Evolutionary conservation across 2,888 invertebrate genomes (phyloP).

Genomic region (Therioaphis trifolii): DNA sequence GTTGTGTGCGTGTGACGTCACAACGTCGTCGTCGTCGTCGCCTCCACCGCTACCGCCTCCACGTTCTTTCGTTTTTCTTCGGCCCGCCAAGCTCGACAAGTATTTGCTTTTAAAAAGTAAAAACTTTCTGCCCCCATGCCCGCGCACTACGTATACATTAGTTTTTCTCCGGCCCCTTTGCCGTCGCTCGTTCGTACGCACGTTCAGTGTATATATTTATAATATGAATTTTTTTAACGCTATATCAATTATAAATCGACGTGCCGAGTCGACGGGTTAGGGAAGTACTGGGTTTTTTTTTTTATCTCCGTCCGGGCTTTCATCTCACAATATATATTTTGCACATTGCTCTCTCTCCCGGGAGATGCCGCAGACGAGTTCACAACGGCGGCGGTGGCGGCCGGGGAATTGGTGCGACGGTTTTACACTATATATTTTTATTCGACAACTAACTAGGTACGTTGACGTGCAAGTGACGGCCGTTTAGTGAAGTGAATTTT

Average conservation of each 20-base stretch:
- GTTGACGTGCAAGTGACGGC: neutral
- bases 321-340: neutral
- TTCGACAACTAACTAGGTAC: neutral
- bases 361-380: too few species aligned
- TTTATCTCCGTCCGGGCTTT: neutral
- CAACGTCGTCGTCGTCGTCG: slow-evolving; percentile 26
- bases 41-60: neutral
- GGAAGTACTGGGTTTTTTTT: neutral
- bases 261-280: neutral
- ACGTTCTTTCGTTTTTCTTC: slow-evolving; percentile 57
- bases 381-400: neutral
- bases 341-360: neutral
- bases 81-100: slow-evolving; percentile 34
- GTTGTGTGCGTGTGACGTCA: slow-evolving; percentile 29
- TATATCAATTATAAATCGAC: slow-evolving; percentile 41
- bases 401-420: neutral
- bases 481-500: too few species aligned
- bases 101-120: slow-evolving; percentile 63
- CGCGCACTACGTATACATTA: neutral
- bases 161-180: neutral
- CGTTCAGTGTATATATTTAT: neutral
- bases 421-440: too few species aligned
- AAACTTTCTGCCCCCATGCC: slow-evolving; percentile 31
- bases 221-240: neutral
- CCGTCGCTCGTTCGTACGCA: neutral